Percentiles rank a stretch among this genome's conserved stretches.
These are phyloP conservation scores for Neodiprion pinetum DNA, from an alignment of 1,140 invertebrate species.

Conservation along the genomic window DNA sequence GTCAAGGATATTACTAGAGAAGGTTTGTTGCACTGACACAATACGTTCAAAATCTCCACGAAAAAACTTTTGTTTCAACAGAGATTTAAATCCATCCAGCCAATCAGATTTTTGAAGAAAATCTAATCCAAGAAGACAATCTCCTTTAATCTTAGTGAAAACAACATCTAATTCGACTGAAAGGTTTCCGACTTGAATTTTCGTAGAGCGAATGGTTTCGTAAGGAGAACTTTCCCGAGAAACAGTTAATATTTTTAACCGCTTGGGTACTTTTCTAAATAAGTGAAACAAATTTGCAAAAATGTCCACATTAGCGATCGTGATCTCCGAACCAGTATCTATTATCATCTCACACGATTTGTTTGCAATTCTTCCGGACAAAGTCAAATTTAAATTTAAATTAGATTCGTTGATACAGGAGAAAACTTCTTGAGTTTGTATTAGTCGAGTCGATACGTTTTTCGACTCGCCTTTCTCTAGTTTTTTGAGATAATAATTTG, in stretches of 20 bases:
- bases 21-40: too few species aligned
- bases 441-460: constrained; percentile 14
- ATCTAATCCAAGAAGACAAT: too few species aligned
- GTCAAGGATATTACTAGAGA: too few species aligned
- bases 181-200: constrained; percentile 13
- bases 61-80: too few species aligned
- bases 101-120: too few species aligned
- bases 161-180: background rate
- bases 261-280: constrained; percentile 9
- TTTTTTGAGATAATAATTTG: constrained; percentile 5
- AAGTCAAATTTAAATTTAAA: constrained; percentile 15
- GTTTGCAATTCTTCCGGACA: constrained; percentile 12
- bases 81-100: too few species aligned
- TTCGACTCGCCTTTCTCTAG: constrained; percentile 16
- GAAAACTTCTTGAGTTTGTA: constrained; percentile 13
- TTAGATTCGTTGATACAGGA: constrained; percentile 10
- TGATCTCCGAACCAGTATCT: constrained; percentile 16
- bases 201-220: constrained; percentile 15
- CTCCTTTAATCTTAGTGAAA: too few species aligned
- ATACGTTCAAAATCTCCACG: too few species aligned
- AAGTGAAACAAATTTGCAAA: constrained; percentile 16
- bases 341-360: constrained; percentile 11
- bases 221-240: constrained; percentile 14
- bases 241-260: constrained; percentile 12
- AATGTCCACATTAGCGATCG: constrained; percentile 7